Evolutionary conservation across 2,888 invertebrate genomes (phyloP).

Genomic region (Trachelus iudaicus): DNA sequence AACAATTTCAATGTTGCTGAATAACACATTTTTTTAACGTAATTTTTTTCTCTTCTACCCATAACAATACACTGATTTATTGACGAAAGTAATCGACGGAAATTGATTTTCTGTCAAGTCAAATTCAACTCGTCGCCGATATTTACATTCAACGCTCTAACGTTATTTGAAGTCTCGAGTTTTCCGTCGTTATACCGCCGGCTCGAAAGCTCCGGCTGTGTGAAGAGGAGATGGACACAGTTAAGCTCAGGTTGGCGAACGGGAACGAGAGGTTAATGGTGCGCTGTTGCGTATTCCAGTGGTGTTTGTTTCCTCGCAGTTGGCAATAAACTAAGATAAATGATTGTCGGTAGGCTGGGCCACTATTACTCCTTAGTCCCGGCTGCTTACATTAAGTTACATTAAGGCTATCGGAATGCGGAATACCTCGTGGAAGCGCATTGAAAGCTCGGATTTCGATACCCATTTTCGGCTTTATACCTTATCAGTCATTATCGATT

Average conservation of each 20-base stretch:
- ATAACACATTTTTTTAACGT: not conserved
- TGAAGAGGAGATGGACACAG: conserved; percentile 41
- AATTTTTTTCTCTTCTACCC: not conserved
- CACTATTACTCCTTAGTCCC: conserved; percentile 58
- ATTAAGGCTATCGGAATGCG: conserved; percentile 33
- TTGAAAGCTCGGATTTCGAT: conserved; percentile 38
- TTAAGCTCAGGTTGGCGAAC: conserved; percentile 47
- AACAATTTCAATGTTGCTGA: not conserved
- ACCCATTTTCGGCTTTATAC: not conserved
- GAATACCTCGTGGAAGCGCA: conserved; percentile 17
- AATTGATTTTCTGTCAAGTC: not conserved
- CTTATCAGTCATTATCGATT: not conserved
- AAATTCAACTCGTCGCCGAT: not conserved
- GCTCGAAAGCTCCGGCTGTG: not conserved
- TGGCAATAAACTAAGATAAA: conserved; percentile 63
- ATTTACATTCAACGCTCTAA: not conserved
- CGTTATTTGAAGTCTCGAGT: not conserved
- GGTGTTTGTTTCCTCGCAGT: conserved; percentile 61
- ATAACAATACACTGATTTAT: no score
- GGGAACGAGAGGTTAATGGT: conserved; percentile 58
- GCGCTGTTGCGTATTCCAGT: conserved; percentile 60
- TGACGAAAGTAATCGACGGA: not conserved
- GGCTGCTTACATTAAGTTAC: conserved; percentile 58
- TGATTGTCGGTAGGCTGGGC: conserved; percentile 55
- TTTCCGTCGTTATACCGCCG: not conserved